These are phyloP conservation scores for Porites australiensis DNA, from an alignment of 64 coral and sea anemone genomes.

Conservation along the genomic window DNA sequence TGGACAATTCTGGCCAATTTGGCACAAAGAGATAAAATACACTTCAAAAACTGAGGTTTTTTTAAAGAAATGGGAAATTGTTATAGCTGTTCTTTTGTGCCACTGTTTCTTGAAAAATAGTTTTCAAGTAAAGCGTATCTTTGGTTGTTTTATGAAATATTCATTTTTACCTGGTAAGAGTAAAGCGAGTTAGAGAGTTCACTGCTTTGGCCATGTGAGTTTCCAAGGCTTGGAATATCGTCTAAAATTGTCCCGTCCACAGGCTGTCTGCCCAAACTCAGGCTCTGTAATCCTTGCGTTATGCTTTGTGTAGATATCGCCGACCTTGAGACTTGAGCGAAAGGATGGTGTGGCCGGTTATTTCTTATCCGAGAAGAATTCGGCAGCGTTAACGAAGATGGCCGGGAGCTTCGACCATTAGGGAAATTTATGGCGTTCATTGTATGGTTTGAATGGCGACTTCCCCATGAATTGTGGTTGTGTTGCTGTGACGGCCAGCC, in stretches of 20 bases:
- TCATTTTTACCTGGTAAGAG: conserved; percentile 81
- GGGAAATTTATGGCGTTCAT: conserved; percentile 62
- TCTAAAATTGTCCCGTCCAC: conserved; percentile 95
- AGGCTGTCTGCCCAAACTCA: conserved; percentile 80
- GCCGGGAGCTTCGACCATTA: conserved; percentile 55
- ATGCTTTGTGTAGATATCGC: conserved; percentile 87
- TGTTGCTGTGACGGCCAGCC: conserved; percentile 78
- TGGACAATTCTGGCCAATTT: too few species aligned
- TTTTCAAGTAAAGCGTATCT: neutral
- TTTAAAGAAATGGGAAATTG: neutral
- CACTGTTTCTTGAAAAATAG: neutral
- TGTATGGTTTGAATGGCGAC: conserved; percentile 58
- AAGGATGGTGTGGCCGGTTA: conserved; percentile 63
- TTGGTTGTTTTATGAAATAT: neutral
- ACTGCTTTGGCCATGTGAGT: conserved; percentile 88
- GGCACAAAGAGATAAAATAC: conserved; percentile 19
- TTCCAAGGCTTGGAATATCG: conserved; percentile 89
- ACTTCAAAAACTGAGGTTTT: neutral
- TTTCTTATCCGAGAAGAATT: conserved; percentile 65
- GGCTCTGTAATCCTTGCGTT: conserved; percentile 91
- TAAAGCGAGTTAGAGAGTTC: conserved; percentile 94
- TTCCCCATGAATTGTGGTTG: conserved; percentile 73
- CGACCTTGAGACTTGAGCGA: conserved; percentile 61
- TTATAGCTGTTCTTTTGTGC: conserved; percentile 18
- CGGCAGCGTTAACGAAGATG: conserved; percentile 69